Conservation (phyloP, 2,797 vertebrate genomes). For the Distichodus sexfasciatus region DNA sequence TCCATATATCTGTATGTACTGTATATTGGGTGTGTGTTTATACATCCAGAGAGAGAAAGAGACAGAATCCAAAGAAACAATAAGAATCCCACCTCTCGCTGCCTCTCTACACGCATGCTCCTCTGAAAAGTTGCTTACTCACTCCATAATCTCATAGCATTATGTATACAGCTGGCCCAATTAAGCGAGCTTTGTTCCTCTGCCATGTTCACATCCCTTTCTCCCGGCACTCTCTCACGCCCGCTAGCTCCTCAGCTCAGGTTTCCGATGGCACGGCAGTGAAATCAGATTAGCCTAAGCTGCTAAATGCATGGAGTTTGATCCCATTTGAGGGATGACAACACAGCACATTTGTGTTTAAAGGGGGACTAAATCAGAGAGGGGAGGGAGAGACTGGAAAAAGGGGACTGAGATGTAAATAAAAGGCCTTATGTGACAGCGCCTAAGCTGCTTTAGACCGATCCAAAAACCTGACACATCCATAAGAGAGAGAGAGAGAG, state of each 20-base stretch:
- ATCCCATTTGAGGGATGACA: conserved; percentile 71
- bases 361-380: conserved; percentile 47
- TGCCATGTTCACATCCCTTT: conserved; percentile 51
- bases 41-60: too few relatives aligned
- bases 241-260: conserved; percentile 55
- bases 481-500: conserved; percentile 7
- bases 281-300: conserved; percentile 74
- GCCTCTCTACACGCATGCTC: neutral
- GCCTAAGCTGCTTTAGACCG: conserved; percentile 61
- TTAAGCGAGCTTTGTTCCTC: conserved; percentile 57
- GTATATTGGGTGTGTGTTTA: too few relatives aligned
- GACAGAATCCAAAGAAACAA: neutral
- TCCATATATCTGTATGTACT: too few relatives aligned
- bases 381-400: conserved; percentile 5
- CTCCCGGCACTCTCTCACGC: conserved; percentile 42
- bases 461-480: conserved; percentile 5
- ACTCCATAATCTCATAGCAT: conserved; percentile 4
- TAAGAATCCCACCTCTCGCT: conserved; percentile 2
- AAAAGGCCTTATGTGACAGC: conserved; percentile 54
- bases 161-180: conserved; percentile 42
- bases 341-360: conserved; percentile 64
- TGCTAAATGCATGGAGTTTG: conserved; percentile 68
- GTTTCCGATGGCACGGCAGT: conserved; percentile 64
- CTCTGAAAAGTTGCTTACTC: conserved; percentile 3
- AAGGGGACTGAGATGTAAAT: conserved; percentile 46